Base-by-base conservation (phyloP, 2,888 invertebrate species). In the Podotricha telesiphe region DNA sequence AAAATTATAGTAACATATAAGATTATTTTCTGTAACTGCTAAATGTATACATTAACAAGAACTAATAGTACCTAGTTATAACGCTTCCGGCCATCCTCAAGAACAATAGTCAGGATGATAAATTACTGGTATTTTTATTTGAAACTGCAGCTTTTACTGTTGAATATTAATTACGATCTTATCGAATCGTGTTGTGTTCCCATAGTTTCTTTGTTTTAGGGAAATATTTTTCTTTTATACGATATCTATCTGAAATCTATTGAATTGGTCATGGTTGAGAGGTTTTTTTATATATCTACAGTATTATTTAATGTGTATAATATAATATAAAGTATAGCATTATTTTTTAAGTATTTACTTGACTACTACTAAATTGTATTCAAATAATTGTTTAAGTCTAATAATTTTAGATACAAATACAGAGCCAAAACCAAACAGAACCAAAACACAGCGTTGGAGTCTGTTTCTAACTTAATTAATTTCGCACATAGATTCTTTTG, bases 31-130 rank as follows among this genome's bases (percentile, higher is more conserved):
- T 20, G 40, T 37, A 19, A n/a, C 40, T 42, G 22, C 19, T 10
- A 59, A 42, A 37, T 50, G 34, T 15, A n/a, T 63, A 51, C 20
- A 63, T 37, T 51, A n/a, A 40, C 40, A 51, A 11, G 48, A 22
- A 42, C 37, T 64, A 64, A 64, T 64, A 22, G 17, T 37, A 37
- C 17, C 20, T 58, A 65, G 51, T 37, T 58, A 64, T 17, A 48
- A 64, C 6, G 48, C 51, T 61, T 53, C 50, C 37, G 47, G 59
- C 51, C 22, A 47, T 37, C 53, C 65, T 28, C 8, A 7, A 61
- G 20, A 69, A 69, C 69, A 69, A 69, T 65, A n/a, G 65, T 45
- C 20, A 55, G 65, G 65, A 61, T 61, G 65, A 69, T 51, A 65
- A 65, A 69, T 64, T 58, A 42, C 64, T 37, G 45, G 17, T 11